These are phyloP conservation scores for Alviniconcha strummeri DNA, from an alignment of 2,888 invertebrate species.

Conservation along the genomic window DNA sequence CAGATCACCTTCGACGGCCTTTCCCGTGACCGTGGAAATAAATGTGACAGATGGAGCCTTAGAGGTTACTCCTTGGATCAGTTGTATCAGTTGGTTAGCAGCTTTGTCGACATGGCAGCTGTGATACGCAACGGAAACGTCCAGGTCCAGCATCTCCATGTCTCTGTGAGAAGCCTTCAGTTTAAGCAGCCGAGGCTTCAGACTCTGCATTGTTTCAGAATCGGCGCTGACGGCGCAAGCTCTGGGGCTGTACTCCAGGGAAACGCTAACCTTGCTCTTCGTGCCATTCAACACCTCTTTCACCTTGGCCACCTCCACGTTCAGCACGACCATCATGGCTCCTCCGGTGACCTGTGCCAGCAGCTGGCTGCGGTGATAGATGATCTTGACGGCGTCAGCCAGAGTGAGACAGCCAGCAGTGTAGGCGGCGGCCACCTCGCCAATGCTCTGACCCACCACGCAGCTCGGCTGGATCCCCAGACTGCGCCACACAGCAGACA, in stretches of 20 bases:
- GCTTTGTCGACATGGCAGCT: slow-evolving; percentile 50
- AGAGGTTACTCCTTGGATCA: slow-evolving; percentile 37
- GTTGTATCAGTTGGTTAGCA: slow-evolving; percentile 34
- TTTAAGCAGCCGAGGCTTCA: slow-evolving; percentile 40
- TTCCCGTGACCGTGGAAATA: slow-evolving; percentile 56
- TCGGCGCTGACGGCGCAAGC: slow-evolving; percentile 50
- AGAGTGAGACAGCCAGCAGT: slow-evolving; percentile 45
- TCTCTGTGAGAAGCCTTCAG: slow-evolving; percentile 33
- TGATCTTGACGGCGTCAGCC: slow-evolving; percentile 52
- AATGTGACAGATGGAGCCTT: slow-evolving; percentile 38
- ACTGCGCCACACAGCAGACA: slow-evolving; percentile 46
- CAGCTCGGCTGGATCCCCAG: slow-evolving; percentile 48
- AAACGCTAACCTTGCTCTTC: slow-evolving; percentile 31
- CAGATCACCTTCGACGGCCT: slow-evolving; percentile 23
- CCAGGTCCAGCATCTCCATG: slow-evolving; percentile 39
- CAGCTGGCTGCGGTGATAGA: slow-evolving; percentile 50
- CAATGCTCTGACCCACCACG: slow-evolving; percentile 60
- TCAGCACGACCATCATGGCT: slow-evolving; percentile 51
- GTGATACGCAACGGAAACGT: slow-evolving; percentile 57
- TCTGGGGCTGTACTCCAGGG: slow-evolving; percentile 47
- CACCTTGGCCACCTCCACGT: slow-evolving; percentile 38
- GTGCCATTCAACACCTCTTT: slow-evolving; percentile 33
- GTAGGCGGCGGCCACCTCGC: slow-evolving; percentile 58
- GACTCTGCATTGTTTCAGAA: slow-evolving; percentile 33
- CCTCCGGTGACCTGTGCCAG: slow-evolving; percentile 49